phyloP scores from a whole-genome alignment of 1,140 invertebrate genomes.

The Chlorops oryzae region DNA sequence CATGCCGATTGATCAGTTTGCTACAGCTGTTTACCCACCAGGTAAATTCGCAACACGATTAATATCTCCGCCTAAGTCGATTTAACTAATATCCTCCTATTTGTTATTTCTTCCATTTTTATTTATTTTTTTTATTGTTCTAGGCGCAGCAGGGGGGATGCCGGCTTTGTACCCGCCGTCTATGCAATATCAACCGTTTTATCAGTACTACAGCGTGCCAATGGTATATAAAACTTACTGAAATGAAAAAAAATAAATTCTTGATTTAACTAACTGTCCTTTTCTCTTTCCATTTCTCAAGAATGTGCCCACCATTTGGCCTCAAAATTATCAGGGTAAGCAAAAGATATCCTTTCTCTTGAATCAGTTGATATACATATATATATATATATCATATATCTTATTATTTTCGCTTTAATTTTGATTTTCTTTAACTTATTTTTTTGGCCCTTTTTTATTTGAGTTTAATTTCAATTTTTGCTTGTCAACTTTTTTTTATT shows the following conservation, averaged over 20 bases:
- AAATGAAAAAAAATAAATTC: too few species aligned
- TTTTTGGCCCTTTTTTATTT: not conserved
- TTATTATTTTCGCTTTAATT: not conserved
- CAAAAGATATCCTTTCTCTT: constrained; percentile 13
- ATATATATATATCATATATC: not conserved
- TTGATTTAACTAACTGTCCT: not conserved
- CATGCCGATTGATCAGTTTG: constrained; percentile 48
- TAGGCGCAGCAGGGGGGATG: constrained; percentile 40
- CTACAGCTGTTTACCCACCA: constrained; percentile 46
- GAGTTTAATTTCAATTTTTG: too few species aligned
- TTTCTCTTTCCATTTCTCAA: constrained; percentile 14
- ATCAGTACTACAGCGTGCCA: constrained; percentile 49
- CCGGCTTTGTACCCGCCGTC: constrained; percentile 48
- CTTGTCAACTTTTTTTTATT: too few species aligned
- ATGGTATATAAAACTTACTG: too few species aligned
- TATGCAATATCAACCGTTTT: constrained; percentile 49
- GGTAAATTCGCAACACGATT: constrained; percentile 31
- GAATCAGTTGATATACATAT: not conserved
- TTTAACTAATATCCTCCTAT: not conserved
- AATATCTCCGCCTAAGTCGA: too few species aligned
- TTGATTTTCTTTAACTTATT: not conserved
- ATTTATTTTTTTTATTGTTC: not conserved
- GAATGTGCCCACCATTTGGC: constrained; percentile 50
- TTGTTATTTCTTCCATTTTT: not conserved
- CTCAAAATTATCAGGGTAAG: constrained; percentile 49